A percentile compares a stretch with the other conserved stretches of the same genome.
These are phyloP conservation scores for Danio aesculapii DNA, from an alignment of 2,797 vertebrate species.

Conservation along the genomic window DNA sequence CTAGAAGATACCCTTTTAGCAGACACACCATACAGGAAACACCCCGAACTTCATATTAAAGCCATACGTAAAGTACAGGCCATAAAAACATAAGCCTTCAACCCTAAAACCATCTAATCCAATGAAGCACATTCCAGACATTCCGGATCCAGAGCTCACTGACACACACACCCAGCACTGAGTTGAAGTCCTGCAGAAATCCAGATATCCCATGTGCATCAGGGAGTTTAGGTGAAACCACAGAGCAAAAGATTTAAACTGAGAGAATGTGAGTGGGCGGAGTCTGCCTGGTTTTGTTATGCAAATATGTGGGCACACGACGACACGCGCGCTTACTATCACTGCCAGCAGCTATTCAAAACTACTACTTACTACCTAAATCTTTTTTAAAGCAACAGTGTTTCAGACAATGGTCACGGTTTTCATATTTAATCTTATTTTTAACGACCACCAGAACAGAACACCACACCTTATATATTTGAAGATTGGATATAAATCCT, in stretches of 20 bases:
- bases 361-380: background rate
- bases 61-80: background rate
- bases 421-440: background rate
- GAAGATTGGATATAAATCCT: background rate
- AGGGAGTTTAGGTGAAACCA: conserved; percentile 2
- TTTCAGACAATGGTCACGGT: background rate
- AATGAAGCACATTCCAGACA: conserved; percentile 40
- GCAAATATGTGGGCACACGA: conserved; percentile 1
- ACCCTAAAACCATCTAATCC: conserved; percentile 19
- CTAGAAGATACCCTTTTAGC: background rate
- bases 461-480: background rate
- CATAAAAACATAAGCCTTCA: conserved; percentile 1
- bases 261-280: conserved; percentile 13
- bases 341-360: background rate
- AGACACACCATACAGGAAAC: background rate
- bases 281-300: conserved; percentile 9
- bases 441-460: background rate
- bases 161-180: conserved; percentile 37
- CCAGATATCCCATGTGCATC: background rate
- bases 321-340: conserved; percentile 7
- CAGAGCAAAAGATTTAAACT: conserved; percentile 25
- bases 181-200: conserved; percentile 12
- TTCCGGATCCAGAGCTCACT: conserved; percentile 15
- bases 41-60: background rate
- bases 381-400: background rate